Evolutionary conservation across 2,113 vertebrate species (phyloP).

Genomic region (Semicossyphus pulcher): DNA sequence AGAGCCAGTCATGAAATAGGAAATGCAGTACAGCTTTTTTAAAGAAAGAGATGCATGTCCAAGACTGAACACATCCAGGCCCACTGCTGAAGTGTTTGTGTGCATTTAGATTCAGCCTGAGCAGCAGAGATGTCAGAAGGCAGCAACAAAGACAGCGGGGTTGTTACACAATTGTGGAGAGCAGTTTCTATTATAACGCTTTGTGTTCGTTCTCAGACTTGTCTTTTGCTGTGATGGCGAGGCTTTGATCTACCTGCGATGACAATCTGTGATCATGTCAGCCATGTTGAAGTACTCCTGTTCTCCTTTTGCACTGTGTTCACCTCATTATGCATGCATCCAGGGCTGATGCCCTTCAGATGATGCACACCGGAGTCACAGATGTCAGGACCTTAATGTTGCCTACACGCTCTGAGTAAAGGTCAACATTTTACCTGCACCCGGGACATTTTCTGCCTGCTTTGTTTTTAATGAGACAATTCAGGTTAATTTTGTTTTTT

Average conservation of each 20-base stretch:
- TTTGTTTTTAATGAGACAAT: conserved; percentile 35
- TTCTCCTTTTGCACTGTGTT: conserved; percentile 26
- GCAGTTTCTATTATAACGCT: conserved; percentile 9
- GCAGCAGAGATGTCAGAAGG: conserved; percentile 16
- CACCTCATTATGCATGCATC: conserved; percentile 54
- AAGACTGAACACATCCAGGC: conserved; percentile 20
- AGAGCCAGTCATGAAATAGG: not conserved
- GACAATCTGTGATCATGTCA: conserved; percentile 45
- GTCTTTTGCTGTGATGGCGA: conserved; percentile 1
- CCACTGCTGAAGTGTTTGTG: conserved; percentile 26
- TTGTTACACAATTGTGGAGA: conserved; percentile 17
- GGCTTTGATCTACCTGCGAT: conserved; percentile 48
- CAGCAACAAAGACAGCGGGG: conserved; percentile 19
- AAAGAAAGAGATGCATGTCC: conserved; percentile 12
- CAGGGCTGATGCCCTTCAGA: conserved; percentile 54
- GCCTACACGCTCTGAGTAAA: conserved; percentile 45
- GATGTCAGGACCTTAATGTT: conserved; percentile 47
- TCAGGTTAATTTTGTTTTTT: conserved; percentile 10
- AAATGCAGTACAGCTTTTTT: conserved; percentile 1
- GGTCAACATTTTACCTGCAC: conserved; percentile 29
- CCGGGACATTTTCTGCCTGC: conserved; percentile 7
- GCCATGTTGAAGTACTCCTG: conserved; percentile 34
- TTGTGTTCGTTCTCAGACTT: not conserved
- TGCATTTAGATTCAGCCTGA: conserved; percentile 40
- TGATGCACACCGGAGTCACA: conserved; percentile 28